phyloP scores from a whole-genome alignment of 2,797 vertebrate genomes.

The Petrocephalus schoutedeni region DNA sequence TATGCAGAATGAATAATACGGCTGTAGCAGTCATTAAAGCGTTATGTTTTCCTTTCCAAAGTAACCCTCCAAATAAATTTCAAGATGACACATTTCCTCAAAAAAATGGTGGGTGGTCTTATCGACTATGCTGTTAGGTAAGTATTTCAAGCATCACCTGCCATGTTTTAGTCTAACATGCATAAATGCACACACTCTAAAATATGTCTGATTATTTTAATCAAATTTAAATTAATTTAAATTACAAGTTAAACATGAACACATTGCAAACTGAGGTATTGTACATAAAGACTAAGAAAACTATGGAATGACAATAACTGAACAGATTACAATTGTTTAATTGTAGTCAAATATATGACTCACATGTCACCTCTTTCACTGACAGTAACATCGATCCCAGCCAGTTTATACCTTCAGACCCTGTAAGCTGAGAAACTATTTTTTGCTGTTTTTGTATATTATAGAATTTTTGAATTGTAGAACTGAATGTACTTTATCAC shows the following conservation, averaged over 20 bases:
- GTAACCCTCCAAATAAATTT: background rate
- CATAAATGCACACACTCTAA: background rate
- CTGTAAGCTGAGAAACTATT: slow-evolving; percentile 52
- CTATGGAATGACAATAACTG: background rate
- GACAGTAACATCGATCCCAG: slow-evolving; percentile 53
- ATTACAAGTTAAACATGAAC: background rate
- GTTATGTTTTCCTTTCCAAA: background rate
- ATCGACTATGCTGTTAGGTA: background rate
- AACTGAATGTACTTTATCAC: background rate
- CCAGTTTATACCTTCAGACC: slow-evolving; percentile 48
- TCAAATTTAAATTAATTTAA: background rate
- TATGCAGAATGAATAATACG: background rate
- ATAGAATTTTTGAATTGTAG: background rate
- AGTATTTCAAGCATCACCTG: background rate
- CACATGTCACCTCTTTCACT: background rate
- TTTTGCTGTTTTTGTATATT: background rate
- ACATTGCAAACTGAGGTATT: background rate
- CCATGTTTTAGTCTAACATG: background rate
- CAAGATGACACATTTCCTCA: slow-evolving; percentile 1
- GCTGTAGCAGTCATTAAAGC: background rate
- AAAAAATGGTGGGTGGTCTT: background rate
- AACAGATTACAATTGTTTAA: background rate
- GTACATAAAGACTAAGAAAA: background rate
- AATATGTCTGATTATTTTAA: background rate
- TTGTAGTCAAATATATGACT: background rate